Evolutionary conservation across 2,888 invertebrate genomes (phyloP).

Genomic region (Capitulum mitella): DNA sequence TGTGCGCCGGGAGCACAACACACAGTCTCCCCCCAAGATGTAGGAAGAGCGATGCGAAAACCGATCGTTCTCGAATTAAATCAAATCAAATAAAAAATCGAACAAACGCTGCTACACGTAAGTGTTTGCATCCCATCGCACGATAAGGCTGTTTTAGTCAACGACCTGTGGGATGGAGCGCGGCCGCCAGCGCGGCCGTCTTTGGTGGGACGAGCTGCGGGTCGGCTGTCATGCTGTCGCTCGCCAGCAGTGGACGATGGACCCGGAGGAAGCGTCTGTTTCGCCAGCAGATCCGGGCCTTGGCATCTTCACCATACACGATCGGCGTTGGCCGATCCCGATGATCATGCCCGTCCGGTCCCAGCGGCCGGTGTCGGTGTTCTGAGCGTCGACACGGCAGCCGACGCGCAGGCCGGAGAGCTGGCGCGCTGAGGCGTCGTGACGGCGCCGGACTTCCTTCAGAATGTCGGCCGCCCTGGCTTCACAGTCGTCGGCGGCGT

Average conservation of each 20-base stretch:
- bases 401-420: background rate
- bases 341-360: background rate
- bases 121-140: background rate
- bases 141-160: background rate
- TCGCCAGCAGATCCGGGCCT: conserved; percentile 18
- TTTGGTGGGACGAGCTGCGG: background rate
- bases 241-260: background rate
- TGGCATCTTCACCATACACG: conserved; percentile 18
- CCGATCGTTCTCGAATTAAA: too few relatives aligned
- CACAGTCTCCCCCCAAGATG: too few relatives aligned
- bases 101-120: background rate
- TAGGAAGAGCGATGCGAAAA: too few relatives aligned
- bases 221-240: background rate
- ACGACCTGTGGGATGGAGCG: background rate
- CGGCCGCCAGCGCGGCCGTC: background rate
- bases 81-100: too few relatives aligned
- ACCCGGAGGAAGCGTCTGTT: conserved; percentile 11
- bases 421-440: background rate
- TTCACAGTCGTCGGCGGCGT: conserved; percentile 22
- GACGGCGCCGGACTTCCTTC: background rate
- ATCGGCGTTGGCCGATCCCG: background rate
- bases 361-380: conserved; percentile 1
- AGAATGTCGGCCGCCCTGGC: background rate
- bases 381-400: background rate
- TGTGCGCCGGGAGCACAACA: too few relatives aligned